Evolutionary conservation across 2,797 vertebrate species (phyloP).

Genomic region (Philypnodon macrostomus): DNA sequence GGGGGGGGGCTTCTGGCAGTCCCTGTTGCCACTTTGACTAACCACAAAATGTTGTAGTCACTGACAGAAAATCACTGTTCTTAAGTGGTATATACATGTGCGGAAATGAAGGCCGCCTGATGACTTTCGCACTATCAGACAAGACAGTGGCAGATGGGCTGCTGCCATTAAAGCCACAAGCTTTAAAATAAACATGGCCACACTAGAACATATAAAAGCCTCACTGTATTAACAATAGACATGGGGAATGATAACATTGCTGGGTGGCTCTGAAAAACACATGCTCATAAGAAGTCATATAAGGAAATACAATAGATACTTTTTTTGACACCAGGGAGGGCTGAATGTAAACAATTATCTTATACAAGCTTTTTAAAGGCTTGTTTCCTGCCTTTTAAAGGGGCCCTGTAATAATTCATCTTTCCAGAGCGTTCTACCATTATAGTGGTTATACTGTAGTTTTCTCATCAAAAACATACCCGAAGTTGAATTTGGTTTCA

Average conservation of each 20-base stretch:
- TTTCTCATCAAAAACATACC: too few relatives aligned
- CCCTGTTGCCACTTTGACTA: neutral
- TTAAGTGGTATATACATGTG: slow-evolving; percentile 56
- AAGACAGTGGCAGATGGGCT: slow-evolving; percentile 46
- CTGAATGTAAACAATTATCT: slow-evolving; percentile 43
- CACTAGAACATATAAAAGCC: slow-evolving; percentile 54
- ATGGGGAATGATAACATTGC: slow-evolving; percentile 58
- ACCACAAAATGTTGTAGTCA: neutral
- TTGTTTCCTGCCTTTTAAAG: slow-evolving; percentile 17
- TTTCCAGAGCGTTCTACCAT: too few relatives aligned
- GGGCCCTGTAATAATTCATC: too few relatives aligned
- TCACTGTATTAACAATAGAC: slow-evolving; percentile 48
- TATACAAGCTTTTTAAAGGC: slow-evolving; percentile 24
- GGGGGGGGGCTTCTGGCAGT: too few relatives aligned
- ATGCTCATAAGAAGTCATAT: slow-evolving; percentile 36
- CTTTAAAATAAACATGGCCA: slow-evolving; percentile 71
- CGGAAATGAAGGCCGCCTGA: slow-evolving; percentile 51
- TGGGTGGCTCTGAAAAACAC: slow-evolving; percentile 54
- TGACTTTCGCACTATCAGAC: slow-evolving; percentile 43
- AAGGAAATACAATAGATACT: slow-evolving; percentile 35
- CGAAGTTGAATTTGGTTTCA: too few relatives aligned
- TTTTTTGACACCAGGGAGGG: slow-evolving; percentile 24
- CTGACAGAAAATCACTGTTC: slow-evolving; percentile 4
- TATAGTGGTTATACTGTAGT: too few relatives aligned
- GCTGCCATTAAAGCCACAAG: slow-evolving; percentile 51